Evolutionary conservation across 2,113 vertebrate genomes (phyloP).

Genomic region (Sceloporus tristichus): DNA sequence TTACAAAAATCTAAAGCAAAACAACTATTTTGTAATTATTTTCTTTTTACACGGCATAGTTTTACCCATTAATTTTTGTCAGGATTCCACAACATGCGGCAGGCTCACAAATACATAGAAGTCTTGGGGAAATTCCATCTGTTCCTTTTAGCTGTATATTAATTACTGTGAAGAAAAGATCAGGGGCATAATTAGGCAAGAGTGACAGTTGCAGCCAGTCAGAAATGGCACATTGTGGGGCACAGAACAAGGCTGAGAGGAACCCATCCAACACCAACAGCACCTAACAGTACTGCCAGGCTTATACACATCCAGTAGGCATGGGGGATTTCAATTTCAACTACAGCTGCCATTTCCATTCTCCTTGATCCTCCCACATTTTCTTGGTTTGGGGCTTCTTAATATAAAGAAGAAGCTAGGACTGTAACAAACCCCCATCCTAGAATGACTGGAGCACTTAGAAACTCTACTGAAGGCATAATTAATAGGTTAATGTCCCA

Average conservation of each 20-base stretch:
- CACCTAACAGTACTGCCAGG: background rate
- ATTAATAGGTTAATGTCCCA: background rate
- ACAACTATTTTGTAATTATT: constrained; percentile 21
- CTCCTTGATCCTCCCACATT: background rate
- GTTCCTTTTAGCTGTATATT: constrained; percentile 7
- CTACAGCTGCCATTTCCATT: background rate
- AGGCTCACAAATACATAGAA: constrained; percentile 1
- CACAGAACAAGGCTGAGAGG: background rate
- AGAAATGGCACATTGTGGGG: background rate
- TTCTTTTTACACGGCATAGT: constrained; percentile 4
- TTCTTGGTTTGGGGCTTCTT: background rate
- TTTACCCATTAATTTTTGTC: constrained; percentile 23
- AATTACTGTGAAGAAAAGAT: background rate
- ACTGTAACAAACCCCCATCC: background rate
- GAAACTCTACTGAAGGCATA: background rate
- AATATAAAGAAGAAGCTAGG: background rate
- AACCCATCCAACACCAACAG: background rate
- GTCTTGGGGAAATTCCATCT: constrained; percentile 27
- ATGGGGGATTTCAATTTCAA: too few species aligned
- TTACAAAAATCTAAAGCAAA: constrained; percentile 11
- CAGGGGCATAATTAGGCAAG: background rate
- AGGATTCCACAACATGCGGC: constrained; percentile 8
- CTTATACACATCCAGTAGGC: too few species aligned
- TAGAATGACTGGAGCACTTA: background rate
- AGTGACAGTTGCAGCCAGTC: background rate